phyloP scores from a whole-genome alignment of 2,113 vertebrate genomes.

The Pan paniscus region DNA sequence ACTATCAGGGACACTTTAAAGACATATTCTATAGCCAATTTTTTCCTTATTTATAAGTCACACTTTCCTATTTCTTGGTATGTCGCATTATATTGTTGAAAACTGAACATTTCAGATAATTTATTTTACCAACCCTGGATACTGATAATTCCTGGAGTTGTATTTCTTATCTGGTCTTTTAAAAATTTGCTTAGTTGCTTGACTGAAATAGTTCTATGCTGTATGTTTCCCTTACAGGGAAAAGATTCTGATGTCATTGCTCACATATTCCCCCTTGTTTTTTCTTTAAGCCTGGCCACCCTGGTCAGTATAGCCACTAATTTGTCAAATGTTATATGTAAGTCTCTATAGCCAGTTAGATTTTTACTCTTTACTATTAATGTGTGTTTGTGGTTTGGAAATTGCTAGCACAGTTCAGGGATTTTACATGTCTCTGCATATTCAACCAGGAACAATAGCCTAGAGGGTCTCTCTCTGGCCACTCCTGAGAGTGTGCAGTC shows the following conservation, averaged over 20 bases:
- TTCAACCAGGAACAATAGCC: not conserved
- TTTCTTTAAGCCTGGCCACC: no score
- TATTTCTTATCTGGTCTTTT: not conserved
- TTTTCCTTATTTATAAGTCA: not conserved
- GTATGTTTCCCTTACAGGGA: not conserved
- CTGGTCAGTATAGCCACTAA: not conserved
- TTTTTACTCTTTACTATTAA: not conserved
- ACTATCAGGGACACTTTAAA: not conserved
- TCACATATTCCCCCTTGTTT: not conserved
- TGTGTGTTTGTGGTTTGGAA: not conserved
- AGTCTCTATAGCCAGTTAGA: not conserved
- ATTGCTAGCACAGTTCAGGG: not conserved
- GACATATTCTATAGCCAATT: not conserved
- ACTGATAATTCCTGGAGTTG: not conserved
- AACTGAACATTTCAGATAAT: not conserved
- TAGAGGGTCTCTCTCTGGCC: not conserved
- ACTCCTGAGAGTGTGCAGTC: not conserved
- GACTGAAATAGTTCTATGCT: not conserved
- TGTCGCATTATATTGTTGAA: not conserved
- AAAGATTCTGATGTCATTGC: not conserved
- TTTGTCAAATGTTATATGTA: not conserved
- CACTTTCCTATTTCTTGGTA: not conserved
- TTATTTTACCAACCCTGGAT: not conserved
- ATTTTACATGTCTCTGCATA: not conserved
- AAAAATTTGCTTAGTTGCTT: not conserved